phyloP scores from a whole-genome alignment of 64 coral and sea anemone species.

The Stylophora pistillata region DNA sequence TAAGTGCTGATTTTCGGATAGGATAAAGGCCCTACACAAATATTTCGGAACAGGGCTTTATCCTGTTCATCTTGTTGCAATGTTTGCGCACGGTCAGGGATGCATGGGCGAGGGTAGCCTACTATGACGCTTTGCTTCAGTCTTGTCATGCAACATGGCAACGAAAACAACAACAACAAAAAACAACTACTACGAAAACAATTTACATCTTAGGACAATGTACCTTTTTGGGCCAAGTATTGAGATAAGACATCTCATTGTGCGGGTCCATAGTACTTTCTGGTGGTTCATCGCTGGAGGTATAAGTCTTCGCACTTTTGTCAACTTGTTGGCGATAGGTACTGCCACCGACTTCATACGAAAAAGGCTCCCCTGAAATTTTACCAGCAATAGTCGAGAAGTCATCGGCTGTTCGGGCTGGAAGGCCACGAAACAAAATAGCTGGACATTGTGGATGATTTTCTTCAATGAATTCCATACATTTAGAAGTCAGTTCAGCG shows the following conservation, averaged over 20 bases:
- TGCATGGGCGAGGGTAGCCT: too few species aligned
- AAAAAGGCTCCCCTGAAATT: neutral
- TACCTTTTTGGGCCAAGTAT: constrained; percentile 45
- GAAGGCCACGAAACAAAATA: constrained; percentile 49
- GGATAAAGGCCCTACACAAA: too few species aligned
- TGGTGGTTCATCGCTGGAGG: constrained; percentile 27
- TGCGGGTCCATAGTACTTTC: constrained; percentile 40
- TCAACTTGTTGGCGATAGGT: constrained; percentile 9
- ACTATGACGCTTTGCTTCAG: too few species aligned
- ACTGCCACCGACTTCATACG: constrained; percentile 26
- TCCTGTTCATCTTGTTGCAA: too few species aligned
- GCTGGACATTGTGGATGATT: neutral
- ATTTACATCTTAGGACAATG: too few species aligned
- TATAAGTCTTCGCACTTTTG: constrained; percentile 16
- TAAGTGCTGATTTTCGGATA: too few species aligned
- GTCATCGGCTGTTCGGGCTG: constrained; percentile 1
- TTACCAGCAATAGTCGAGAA: constrained; percentile 8
- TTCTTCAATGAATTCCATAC: constrained; percentile 2
- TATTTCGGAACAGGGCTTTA: too few species aligned
- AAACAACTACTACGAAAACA: too few species aligned
- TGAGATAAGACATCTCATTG: constrained; percentile 40
- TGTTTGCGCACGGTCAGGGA: too few species aligned
- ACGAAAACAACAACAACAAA: too few species aligned
- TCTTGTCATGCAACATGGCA: too few species aligned
- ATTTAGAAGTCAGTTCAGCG: constrained; percentile 2